These are phyloP conservation scores for Montipora efflorescens DNA, from an alignment of 64 coral and sea anemone species.

Conservation along the genomic window DNA sequence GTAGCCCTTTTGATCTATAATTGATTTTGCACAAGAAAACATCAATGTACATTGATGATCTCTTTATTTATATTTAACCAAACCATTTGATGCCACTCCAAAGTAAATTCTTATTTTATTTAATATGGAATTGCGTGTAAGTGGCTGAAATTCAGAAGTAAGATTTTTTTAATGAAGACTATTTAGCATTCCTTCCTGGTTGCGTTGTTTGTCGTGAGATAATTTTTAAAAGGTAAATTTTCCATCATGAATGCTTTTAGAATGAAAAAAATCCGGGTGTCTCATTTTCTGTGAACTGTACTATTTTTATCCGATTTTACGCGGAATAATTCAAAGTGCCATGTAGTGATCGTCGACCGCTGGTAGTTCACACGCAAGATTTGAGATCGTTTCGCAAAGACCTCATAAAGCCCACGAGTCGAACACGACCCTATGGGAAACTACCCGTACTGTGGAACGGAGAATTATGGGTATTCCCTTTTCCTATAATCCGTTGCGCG, in stretches of 20 bases:
- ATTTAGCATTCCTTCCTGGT: background rate
- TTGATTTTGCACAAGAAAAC: no score
- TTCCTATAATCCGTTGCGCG: background rate
- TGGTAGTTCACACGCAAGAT: background rate
- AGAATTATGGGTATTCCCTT: no score
- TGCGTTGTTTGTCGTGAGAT: background rate
- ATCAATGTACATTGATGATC: no score
- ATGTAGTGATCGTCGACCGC: background rate
- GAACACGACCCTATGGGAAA: no score
- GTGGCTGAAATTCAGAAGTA: background rate
- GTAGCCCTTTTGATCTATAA: no score
- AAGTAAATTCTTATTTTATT: background rate
- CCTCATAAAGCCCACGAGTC: background rate
- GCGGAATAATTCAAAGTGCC: background rate
- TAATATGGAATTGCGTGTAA: background rate
- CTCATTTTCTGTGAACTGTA: background rate
- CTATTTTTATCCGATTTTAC: background rate
- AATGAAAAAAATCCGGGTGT: background rate
- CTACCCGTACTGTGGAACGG: no score
- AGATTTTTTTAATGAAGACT: background rate
- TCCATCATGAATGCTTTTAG: background rate
- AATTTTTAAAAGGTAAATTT: background rate
- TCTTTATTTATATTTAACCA: background rate
- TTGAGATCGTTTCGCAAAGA: background rate
- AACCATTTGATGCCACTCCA: background rate